Evolutionary conservation across 2,797 vertebrate genomes (phyloP), one percentile per base, ranked within the genome.

Genomic region (Bovichtus diacanthus): DNA sequence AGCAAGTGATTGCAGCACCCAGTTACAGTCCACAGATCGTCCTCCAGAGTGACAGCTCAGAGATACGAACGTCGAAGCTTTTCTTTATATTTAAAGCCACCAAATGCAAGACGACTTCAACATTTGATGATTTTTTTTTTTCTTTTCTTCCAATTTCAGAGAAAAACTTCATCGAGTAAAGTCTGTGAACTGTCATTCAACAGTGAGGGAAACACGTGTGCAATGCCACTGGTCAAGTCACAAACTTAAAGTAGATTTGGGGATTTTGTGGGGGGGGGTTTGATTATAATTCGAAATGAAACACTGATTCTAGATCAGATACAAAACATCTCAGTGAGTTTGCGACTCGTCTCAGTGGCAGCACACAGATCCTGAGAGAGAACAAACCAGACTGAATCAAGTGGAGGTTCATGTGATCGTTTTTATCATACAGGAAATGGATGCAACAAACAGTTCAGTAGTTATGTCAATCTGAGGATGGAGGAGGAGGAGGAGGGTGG

Each of bases 1-100:
- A 94, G 92, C 85, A 49, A 90, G 85, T 94, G 93, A 94, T 93
- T 88, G 88, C 93, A 94, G 88, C 90, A 88, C 88, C 86, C 83
- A 87, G 87, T 82, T 87, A 87, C 83, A 91, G 85, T 69, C 84
- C 86, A 90, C 83, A 70, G 81, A 64, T 81, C 50, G 54, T 61
- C 77, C 82, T 80, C 66, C 55, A 58, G 76, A 78, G 49, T 72
- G 81, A 88, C 88, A 91, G 90, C 80, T 92, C 89, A 87, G 83
- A 88, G 53, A 86, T 74, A 54, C 56, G 1, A 55, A 21, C 21
- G 0, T 1, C 38, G 39, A 43, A 15, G 23, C 70, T 67, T 50
- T 23, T n/a, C n/a, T 55, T 25, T 1, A 31, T 18, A 19, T 23
- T 9, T 13, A 16, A 31, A 9, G n/a, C 6, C 34, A 29, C 2